Percentiles rank a stretch among this genome's conserved stretches.
Conservation (phyloP, 37 sponge, comb jelly and placozoan species). For the Petrosia ficiformis region DNA sequence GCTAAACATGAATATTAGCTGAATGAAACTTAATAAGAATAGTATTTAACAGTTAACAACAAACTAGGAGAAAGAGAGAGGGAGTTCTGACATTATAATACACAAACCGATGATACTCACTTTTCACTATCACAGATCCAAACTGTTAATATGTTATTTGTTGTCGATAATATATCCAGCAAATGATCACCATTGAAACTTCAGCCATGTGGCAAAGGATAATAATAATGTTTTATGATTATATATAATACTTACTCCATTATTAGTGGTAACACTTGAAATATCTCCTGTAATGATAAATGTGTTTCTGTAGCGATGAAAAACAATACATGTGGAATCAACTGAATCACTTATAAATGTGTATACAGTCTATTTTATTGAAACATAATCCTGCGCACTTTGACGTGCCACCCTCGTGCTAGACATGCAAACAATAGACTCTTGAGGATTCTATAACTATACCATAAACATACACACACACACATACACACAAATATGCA, state of each 20-base stretch:
- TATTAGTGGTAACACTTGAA: background rate
- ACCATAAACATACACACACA: no score
- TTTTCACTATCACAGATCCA: constrained; percentile 25
- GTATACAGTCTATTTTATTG: no score
- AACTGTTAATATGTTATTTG: background rate
- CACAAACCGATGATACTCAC: background rate
- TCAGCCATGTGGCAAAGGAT: no score
- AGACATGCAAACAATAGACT: no score
- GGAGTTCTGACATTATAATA: background rate
- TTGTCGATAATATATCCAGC: constrained; percentile 17
- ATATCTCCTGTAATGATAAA: background rate
- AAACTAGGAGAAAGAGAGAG: constrained; percentile 2
- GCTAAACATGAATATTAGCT: no score
- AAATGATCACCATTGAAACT: constrained; percentile 66
- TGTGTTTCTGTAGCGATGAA: background rate
- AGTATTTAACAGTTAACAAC: background rate
- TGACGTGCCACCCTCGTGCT: no score
- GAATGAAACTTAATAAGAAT: no score
- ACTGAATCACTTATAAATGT: no score
- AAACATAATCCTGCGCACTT: no score
- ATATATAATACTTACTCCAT: constrained; percentile 3
- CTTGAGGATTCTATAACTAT: no score
- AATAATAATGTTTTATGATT: no score
- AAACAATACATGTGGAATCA: background rate
- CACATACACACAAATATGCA: no score